Percentiles rank a stretch among this genome's conserved stretches.
phyloP scores from a whole-genome alignment of 2,888 invertebrate genomes.

The Rosalia funebris region DNA sequence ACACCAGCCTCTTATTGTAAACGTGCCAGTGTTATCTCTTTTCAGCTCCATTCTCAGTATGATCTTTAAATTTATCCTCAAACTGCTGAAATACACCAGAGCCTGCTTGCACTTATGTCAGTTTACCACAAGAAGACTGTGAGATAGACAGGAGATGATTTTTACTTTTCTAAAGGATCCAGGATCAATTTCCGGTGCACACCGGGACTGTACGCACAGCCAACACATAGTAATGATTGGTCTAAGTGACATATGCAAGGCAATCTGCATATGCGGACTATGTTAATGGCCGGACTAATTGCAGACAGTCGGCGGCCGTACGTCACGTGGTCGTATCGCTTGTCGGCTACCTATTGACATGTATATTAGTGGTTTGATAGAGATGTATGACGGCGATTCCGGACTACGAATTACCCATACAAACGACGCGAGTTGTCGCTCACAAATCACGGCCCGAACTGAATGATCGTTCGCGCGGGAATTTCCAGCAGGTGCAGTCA shows the following conservation, averaged over 20 bases:
- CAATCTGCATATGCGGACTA: conserved; percentile 58
- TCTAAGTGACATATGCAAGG: conserved; percentile 44
- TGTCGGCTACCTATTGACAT: conserved; percentile 56
- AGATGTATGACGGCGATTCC: conserved; percentile 50
- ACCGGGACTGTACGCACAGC: too few relatives aligned
- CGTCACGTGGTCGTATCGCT: conserved; percentile 50
- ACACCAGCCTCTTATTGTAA: too few relatives aligned
- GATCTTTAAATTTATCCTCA: too few relatives aligned
- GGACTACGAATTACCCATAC: conserved; percentile 34
- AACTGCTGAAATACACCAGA: too few relatives aligned
- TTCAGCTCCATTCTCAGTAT: too few relatives aligned
- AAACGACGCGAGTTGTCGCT: conserved; percentile 41
- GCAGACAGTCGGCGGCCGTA: conserved; percentile 58
- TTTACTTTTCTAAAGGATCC: too few relatives aligned
- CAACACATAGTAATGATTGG: conserved; percentile 16
- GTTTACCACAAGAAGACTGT: too few relatives aligned
- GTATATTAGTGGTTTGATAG: conserved; percentile 56
- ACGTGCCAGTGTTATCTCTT: too few relatives aligned
- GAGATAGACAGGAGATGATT: too few relatives aligned
- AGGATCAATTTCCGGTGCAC: too few relatives aligned
- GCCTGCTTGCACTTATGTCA: too few relatives aligned
- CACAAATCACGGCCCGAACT: conserved; percentile 46
- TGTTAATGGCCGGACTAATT: conserved; percentile 60
- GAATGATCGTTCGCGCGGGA: conserved; percentile 34
- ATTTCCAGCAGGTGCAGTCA: not conserved